phyloP scores from a whole-genome alignment of 2,888 invertebrate species.

The Pandemis heparana region DNA sequence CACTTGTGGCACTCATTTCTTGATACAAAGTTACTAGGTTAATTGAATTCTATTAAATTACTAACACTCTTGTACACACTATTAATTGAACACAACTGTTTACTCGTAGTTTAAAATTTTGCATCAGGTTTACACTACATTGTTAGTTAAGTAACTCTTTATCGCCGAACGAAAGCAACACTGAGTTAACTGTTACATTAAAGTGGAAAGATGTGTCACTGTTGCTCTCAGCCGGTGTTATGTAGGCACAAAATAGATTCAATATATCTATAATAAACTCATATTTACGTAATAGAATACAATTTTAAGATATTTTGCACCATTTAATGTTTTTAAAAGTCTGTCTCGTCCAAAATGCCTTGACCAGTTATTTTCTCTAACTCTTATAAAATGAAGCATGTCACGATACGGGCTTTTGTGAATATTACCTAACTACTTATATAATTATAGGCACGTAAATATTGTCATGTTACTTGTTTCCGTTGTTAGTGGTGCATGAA shows the following conservation, averaged over 20 bases:
- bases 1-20: constrained; percentile 4
- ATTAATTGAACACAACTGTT: background rate
- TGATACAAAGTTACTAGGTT: constrained; percentile 5
- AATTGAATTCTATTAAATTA: constrained; percentile 8
- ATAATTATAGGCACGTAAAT: constrained; percentile 44
- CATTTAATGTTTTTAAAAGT: constrained; percentile 22
- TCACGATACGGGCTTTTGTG: constrained; percentile 16
- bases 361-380: background rate
- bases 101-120: background rate
- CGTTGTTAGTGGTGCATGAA: constrained; percentile 82
- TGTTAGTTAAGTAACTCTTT: constrained; percentile 2
- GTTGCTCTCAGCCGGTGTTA: constrained; percentile 1
- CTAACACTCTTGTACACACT: constrained; percentile 14
- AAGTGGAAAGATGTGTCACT: background rate
- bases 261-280: background rate
- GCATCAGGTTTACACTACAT: constrained; percentile 13
- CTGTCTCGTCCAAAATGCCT: constrained; percentile 17
- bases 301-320: constrained; percentile 25
- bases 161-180: background rate
- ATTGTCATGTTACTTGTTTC: constrained; percentile 45
- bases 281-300: constrained; percentile 6
- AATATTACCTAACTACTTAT: constrained; percentile 42
- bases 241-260: constrained; percentile 3
- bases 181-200: background rate
- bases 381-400: background rate